Evolutionary conservation across 2,888 invertebrate species (phyloP).

Genomic region (Brachypalpus laphriformis): DNA sequence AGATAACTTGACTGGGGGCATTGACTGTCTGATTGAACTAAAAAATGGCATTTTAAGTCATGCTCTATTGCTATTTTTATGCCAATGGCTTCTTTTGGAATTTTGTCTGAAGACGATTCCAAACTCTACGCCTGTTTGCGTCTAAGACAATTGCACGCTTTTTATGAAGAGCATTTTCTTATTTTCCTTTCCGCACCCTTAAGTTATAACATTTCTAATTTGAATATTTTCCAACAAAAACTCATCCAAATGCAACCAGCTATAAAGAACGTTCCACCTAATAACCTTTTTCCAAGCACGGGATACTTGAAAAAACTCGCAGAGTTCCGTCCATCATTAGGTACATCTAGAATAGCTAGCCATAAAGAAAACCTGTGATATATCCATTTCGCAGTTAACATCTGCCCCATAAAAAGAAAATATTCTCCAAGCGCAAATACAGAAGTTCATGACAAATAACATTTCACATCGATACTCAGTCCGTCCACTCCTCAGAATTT

Average conservation of each 20-base stretch:
- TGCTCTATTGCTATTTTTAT: no score
- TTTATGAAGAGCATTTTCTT: no score
- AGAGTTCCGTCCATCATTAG: conserved; percentile 3
- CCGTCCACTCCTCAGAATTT: conserved; percentile 19
- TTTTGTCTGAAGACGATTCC: no score
- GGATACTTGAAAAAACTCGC: neutral
- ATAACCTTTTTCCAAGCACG: neutral
- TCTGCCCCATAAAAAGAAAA: conserved; percentile 39
- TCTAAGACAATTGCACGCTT: no score
- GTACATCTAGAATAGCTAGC: conserved; percentile 19
- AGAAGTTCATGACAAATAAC: conserved; percentile 37
- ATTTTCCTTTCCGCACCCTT: no score
- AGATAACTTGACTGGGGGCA: no score
- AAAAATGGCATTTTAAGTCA: no score
- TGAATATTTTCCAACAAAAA: neutral
- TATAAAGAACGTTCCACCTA: neutral
- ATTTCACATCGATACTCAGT: conserved; percentile 31
- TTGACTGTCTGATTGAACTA: no score
- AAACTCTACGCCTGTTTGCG: no score
- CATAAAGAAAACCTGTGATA: conserved; percentile 11
- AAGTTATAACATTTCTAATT: neutral
- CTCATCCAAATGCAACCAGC: neutral
- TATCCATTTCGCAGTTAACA: conserved; percentile 37
- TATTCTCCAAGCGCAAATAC: conserved; percentile 27
- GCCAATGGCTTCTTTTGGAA: no score